Base-by-base conservation (phyloP, 2,888 invertebrate genomes). In the Arenicola marina region DNA sequence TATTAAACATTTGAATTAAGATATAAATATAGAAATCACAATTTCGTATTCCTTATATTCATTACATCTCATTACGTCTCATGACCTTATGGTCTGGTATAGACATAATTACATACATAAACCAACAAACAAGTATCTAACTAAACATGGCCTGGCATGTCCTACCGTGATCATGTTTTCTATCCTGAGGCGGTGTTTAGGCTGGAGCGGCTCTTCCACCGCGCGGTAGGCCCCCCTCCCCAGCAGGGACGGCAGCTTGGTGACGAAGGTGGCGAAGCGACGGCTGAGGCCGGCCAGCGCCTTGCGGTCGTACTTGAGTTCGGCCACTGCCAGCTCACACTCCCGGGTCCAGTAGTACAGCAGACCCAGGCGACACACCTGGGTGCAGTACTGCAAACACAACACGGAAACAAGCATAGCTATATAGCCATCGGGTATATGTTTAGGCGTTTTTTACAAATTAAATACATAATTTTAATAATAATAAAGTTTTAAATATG, bases 321-420 rank as follows among this genome's bases (percentile, higher is more conserved):
- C 83, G 7, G 73, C 65, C 18, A 82, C 78, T 38, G 80, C 80
- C 53, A 70, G 67, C 61, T 83, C 83, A 72, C 80, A 78, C 62
- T 83, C 83, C 60, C 72, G 70, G 4, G 80, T 82, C 83, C 83
- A 83, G 66, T 75, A 76, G 65, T 77, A 81, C 55, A 82, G 67
- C 75, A 83, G 72, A 21, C 79, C 82, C 66, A 79, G 71, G 3
- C 78, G 69, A 67, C 83, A 83, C 21, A 83, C 77, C 71, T 83
- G 83, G 18, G 79, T 73, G 53, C 82, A 80, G 69, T 82, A 83
- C 81, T 83, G 73, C 2, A 31, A 72, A 68, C n/a, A n/a, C n/a
- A n/a, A n/a, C n/a, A n/a, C n/a, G n/a, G 51, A 28, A 31, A 31
- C 21, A 18, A 11, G 21, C 24, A 21, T 48, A 11, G 11, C 11